Percentiles rank a stretch among this genome's conserved stretches.
These are phyloP conservation scores for Galendromus occidentalis DNA, from an alignment of 1,140 invertebrate genomes.

Conservation along the genomic window DNA sequence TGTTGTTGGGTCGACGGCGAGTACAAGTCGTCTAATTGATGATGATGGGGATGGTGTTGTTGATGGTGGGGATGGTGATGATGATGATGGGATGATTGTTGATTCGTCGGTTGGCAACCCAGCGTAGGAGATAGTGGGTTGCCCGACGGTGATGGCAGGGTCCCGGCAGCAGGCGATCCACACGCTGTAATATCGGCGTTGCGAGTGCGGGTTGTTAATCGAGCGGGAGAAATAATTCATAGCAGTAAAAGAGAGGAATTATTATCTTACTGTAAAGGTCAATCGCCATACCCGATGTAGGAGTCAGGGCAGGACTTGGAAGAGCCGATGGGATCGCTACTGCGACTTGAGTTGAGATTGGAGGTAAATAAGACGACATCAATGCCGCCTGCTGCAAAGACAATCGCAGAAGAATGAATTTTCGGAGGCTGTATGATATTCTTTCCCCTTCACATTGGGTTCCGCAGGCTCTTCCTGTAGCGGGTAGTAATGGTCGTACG, in stretches of 20 bases:
- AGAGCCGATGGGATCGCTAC: conserved; percentile 4
- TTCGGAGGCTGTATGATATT: background rate
- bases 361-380: conserved; percentile 5
- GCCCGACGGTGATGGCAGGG: background rate
- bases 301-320: background rate
- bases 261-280: no score
- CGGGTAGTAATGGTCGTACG: no score
- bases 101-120: background rate
- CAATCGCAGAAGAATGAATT: background rate
- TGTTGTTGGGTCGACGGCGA: background rate
- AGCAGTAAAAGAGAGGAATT: no score
- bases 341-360: background rate
- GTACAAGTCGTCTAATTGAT: background rate
- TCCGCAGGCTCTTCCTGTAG: no score
- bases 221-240: no score
- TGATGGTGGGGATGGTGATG: no score
- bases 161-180: background rate
- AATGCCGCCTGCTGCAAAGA: conserved; percentile 1
- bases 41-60: no score
- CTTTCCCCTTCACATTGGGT: background rate
- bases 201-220: no score
- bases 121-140: background rate
- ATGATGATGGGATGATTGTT: background rate
- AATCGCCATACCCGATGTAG: background rate
- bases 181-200: background rate